Evolutionary conservation across 2,797 vertebrate species (phyloP), one percentile per base, ranked within the genome.

Genomic region (Apogon hyalosoma): DNA sequence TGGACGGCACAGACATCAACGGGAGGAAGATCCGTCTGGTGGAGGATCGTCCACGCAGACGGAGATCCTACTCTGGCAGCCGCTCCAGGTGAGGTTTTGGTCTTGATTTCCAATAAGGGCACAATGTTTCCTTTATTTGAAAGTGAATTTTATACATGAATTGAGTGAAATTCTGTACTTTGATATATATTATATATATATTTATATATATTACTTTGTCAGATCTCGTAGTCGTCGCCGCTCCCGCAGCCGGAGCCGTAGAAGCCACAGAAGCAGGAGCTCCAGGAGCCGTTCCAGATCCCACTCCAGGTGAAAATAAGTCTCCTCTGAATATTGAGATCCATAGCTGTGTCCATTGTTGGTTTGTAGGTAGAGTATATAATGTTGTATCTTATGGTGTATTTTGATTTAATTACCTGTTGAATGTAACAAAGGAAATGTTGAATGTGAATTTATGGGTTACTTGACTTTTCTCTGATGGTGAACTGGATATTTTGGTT

Each of bases 1-100:
- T 99, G 88, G 97, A 99, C 8, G 97, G 97, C 67, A 97, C 97
- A 3, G 96, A 98, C 91, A 96, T 99, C 76, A 98, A 99, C 21
- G 97, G 97, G 52, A 95, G 96, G 54, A 98, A 97, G 91, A 99
- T 99, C 85, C 95, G 96, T 60, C 92, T 99, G 73, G 96, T 98
- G 63, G 96, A 97, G 91, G 97, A 99, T 78, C 92, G 92, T 40
- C 93, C 96, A 50, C 93, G 95, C 18, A 94, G 89, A 53, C 94
- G 94, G 42, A 84, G 76, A 55, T 99, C 97, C 19, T 97, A 96
- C 64, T 98, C 97, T 69, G 93, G 95, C 72, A 97, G 96, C 86
- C 96, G 94, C 72, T 98, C 96, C 3, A 96, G 96, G 96, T 97
- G 21, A 8, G 54, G 7, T 9, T 28, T 28, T 28, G 24, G 24